Conservation (phyloP, 2,797 vertebrate genomes). For the Halcyon leucocephala region DNA sequence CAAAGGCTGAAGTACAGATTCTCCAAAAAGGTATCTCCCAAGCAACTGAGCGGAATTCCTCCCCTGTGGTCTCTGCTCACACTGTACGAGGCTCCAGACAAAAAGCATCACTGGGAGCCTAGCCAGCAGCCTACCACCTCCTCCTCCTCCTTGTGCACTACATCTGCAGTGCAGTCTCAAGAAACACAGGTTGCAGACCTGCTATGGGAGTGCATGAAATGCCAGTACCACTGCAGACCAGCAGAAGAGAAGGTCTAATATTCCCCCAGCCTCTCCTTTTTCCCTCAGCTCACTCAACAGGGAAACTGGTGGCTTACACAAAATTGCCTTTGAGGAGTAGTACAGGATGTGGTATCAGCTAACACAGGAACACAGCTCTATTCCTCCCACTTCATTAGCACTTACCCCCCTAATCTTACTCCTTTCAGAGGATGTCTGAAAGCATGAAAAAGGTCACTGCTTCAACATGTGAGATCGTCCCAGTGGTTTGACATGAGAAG, state of each 20-base stretch:
- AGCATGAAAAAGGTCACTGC: not conserved
- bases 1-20: accelerated
- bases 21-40: not conserved
- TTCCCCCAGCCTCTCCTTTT: not conserved
- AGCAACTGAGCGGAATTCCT: not conserved
- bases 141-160: accelerated
- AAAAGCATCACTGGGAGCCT: not conserved
- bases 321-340: not conserved
- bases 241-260: not conserved
- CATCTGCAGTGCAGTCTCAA: accelerated
- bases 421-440: not conserved
- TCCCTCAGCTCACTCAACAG: not conserved
- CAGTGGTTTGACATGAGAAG: not conserved
- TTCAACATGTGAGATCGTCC: accelerated
- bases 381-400: not conserved
- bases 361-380: not conserved
- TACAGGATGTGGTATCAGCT: not conserved
- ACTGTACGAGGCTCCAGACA: not conserved
- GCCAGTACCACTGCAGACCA: not conserved
- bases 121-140: not conserved
- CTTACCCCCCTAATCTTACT: not conserved
- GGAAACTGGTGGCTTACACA: not conserved
- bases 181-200: not conserved
- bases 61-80: not conserved
- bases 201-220: not conserved